Evolutionary conservation across 2,113 vertebrate genomes (phyloP).

Genomic region (Semnornis frantzii): DNA sequence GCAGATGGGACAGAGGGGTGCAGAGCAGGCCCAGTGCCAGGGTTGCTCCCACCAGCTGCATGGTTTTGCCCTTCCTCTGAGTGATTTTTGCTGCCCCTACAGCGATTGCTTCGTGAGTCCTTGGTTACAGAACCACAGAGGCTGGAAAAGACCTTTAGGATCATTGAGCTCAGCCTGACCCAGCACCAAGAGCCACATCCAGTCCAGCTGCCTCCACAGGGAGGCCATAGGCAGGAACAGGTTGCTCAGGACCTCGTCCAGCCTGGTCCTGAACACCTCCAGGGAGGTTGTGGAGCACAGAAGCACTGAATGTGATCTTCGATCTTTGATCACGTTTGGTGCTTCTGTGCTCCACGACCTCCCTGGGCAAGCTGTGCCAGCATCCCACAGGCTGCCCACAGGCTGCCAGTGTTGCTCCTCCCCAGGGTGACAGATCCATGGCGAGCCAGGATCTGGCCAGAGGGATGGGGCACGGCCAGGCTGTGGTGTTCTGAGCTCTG

Average conservation of each 20-base stretch:
- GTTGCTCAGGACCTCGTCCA: too few species aligned
- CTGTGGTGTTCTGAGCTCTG: background rate
- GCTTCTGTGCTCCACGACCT: too few species aligned
- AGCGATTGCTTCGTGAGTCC: background rate
- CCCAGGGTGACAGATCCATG: accelerated
- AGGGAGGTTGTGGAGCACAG: too few species aligned
- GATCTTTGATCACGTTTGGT: too few species aligned
- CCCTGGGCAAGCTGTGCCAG: too few species aligned
- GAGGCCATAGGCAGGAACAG: too few species aligned
- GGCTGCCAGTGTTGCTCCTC: background rate
- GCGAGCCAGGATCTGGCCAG: background rate
- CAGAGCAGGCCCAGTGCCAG: background rate
- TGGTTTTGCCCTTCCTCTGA: background rate
- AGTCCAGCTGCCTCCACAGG: accelerated
- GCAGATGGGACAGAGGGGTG: accelerated
- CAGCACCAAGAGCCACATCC: too few species aligned
- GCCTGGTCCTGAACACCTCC: too few species aligned
- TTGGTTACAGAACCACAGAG: background rate
- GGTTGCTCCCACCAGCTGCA: background rate
- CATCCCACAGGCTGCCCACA: background rate
- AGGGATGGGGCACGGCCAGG: background rate
- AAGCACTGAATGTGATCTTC: too few species aligned
- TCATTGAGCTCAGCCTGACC: too few species aligned
- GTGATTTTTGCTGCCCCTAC: background rate
- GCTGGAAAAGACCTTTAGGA: too few species aligned